phyloP scores from a whole-genome alignment of 2,888 invertebrate genomes.

The Terebella lapidaria region DNA sequence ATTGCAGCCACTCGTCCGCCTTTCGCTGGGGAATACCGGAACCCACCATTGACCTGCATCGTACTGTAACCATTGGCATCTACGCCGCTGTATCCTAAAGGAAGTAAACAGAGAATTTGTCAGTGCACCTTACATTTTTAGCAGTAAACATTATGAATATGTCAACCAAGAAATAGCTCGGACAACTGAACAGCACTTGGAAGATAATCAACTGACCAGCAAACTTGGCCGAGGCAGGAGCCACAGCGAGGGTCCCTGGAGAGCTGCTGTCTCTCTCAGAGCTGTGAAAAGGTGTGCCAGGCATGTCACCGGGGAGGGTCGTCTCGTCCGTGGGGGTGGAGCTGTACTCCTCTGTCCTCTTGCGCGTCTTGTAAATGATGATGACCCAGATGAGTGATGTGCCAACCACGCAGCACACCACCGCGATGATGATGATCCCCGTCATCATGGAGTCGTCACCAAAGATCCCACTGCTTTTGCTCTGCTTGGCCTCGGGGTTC shows the following conservation, averaged over 20 bases:
- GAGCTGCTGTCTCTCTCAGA: conserved; percentile 32
- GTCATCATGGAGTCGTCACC: conserved; percentile 69
- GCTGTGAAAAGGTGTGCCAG: conserved; percentile 39
- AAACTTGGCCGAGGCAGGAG: conserved; percentile 7
- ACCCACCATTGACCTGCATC: conserved; percentile 1
- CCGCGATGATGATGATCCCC: conserved; percentile 82
- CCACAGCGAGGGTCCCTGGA: conserved; percentile 22
- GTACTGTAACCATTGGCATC: neutral
- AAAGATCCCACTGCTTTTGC: neutral
- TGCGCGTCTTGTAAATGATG: conserved; percentile 79
- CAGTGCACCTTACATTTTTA: too few relatives aligned
- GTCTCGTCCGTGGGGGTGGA: conserved; percentile 41
- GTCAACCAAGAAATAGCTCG: too few relatives aligned
- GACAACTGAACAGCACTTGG: neutral
- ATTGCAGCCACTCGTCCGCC: conserved; percentile 20
- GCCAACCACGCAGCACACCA: conserved; percentile 84
- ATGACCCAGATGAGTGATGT: conserved; percentile 88
- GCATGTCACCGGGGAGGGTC: conserved; percentile 37
- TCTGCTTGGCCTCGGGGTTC: neutral
- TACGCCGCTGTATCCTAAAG: too few relatives aligned
- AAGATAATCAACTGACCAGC: conserved; percentile 7
- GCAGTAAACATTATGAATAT: too few relatives aligned
- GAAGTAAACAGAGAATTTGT: too few relatives aligned
- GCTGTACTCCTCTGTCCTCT: conserved; percentile 52
- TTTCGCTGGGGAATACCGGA: neutral